A percentile compares a stretch with the other conserved stretches of the same genome.
Evolutionary conservation across 2,113 vertebrate genomes (phyloP).

Genomic region (Emberiza fucata): DNA sequence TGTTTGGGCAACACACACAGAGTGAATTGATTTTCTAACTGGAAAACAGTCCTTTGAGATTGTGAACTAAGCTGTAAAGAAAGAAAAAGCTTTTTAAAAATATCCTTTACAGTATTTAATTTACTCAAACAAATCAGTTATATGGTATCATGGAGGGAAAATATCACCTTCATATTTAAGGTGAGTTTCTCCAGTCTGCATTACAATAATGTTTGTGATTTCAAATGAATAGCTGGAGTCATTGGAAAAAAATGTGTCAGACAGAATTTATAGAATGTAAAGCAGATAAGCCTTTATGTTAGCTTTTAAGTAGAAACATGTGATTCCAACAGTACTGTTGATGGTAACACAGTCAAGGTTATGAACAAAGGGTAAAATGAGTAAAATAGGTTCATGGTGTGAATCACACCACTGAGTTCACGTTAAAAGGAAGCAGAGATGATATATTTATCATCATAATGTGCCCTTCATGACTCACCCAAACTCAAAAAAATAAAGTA

Average conservation of each 20-base stretch:
- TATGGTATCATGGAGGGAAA: background rate
- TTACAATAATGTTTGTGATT: background rate
- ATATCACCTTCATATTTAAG: background rate
- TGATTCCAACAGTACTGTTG: background rate
- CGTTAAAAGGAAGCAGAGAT: constrained; percentile 34
- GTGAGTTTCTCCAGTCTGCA: background rate
- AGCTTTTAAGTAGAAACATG: background rate
- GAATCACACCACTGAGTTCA: constrained; percentile 33
- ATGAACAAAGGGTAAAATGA: constrained; percentile 1
- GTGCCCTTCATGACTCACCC: constrained; percentile 32
- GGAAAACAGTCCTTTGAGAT: background rate
- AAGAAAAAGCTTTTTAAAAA: background rate
- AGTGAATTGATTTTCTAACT: background rate
- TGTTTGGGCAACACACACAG: background rate
- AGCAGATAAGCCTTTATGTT: background rate
- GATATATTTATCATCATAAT: constrained; percentile 27
- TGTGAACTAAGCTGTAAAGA: background rate
- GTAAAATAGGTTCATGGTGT: background rate
- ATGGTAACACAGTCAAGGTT: background rate
- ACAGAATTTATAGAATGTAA: background rate
- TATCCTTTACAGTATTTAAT: background rate
- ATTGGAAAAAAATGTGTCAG: background rate
- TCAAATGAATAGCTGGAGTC: background rate
- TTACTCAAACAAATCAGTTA: background rate
- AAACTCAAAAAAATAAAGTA: background rate